Conservation (phyloP, 2,113 vertebrate genomes). For the Reinhardtius hippoglossoides region DNA sequence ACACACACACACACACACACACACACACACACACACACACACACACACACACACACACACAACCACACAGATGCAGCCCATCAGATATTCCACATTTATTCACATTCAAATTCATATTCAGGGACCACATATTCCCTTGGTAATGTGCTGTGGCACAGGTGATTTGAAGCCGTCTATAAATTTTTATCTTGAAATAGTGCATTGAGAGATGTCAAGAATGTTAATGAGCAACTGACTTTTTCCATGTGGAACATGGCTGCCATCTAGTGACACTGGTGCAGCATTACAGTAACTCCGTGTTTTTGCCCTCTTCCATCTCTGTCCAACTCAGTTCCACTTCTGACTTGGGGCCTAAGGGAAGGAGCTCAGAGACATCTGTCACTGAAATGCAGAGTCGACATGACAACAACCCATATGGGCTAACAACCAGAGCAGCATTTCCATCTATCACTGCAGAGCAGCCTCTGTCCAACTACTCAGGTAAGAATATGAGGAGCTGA, state of each 20-base stretch:
- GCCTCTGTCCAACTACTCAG: constrained; percentile 94
- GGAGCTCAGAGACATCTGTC: constrained; percentile 86
- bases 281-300: constrained; percentile 25
- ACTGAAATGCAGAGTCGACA: constrained; percentile 87
- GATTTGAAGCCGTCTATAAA: constrained; percentile 71
- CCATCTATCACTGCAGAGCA: constrained; percentile 88
- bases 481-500: constrained; percentile 69
- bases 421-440: constrained; percentile 85
- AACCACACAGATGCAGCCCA: constrained; percentile 13
- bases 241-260: constrained; percentile 40
- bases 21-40: constrained; percentile 13
- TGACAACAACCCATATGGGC: constrained; percentile 83
- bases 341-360: constrained; percentile 92
- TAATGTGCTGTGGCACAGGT: constrained; percentile 53
- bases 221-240: constrained; percentile 52
- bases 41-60: constrained; percentile 14
- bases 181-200: constrained; percentile 74
- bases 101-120: constrained; percentile 61
- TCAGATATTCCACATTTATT: constrained; percentile 48
- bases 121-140: constrained; percentile 48
- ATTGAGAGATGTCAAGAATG: constrained; percentile 70
- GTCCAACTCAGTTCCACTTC: constrained; percentile 88
- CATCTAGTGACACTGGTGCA: constrained; percentile 62
- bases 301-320: constrained; percentile 24
- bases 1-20: constrained; percentile 25